Evolutionary conservation across 2,113 vertebrate species (phyloP).

Genomic region (Muntiacus reevesi): DNA sequence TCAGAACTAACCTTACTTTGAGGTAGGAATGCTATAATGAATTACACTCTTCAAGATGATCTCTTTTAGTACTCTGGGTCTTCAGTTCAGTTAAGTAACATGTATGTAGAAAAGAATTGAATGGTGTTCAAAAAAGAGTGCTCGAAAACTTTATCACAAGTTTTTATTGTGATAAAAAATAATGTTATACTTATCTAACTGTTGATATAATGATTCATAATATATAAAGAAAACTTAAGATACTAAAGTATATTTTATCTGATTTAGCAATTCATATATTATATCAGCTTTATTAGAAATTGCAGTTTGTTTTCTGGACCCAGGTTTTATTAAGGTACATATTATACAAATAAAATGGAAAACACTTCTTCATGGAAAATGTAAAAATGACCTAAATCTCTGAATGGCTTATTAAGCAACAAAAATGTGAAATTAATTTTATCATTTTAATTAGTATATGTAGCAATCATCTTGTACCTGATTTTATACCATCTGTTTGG

Average conservation of each 20-base stretch:
- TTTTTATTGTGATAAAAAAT: not conserved
- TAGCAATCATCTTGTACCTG: not conserved
- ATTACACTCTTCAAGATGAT: not conserved
- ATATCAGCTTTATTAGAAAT: not conserved
- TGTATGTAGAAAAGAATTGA: not conserved
- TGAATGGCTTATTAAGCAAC: not conserved
- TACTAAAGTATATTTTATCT: not conserved
- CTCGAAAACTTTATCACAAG: no score
- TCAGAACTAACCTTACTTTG: not conserved
- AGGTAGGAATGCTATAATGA: not conserved
- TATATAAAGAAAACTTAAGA: not conserved
- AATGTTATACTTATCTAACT: not conserved
- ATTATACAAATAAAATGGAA: not conserved
- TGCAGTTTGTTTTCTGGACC: not conserved
- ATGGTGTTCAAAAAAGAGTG: not conserved
- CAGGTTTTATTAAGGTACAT: not conserved
- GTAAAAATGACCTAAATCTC: not conserved
- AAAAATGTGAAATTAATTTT: not conserved
- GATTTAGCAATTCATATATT: not conserved
- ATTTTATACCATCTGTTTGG: conserved; percentile 1
- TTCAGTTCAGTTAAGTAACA: not conserved
- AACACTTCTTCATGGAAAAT: not conserved
- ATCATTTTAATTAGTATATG: not conserved
- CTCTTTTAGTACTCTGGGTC: not conserved
- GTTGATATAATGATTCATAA: not conserved